Percentiles rank a stretch among this genome's conserved stretches.
Evolutionary conservation across 1,140 invertebrate species (phyloP).

Genomic region (Gonatopus flavifemur): DNA sequence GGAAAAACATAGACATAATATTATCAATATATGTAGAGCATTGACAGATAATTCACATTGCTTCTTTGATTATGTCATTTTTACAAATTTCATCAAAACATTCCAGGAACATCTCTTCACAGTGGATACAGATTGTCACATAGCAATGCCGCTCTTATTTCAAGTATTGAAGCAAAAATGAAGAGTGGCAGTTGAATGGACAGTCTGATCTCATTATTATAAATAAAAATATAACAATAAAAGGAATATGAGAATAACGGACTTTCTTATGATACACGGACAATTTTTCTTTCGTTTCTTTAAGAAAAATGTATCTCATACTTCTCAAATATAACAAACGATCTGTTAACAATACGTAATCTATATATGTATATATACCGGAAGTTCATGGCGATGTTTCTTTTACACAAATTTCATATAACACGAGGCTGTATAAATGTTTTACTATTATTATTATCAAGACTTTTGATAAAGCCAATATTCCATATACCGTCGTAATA

Average conservation of each 20-base stretch:
- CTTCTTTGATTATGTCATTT: slow-evolving; percentile 10
- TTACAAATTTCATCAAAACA: slow-evolving; percentile 2
- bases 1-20: neutral
- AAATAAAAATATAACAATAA: slow-evolving; percentile 19
- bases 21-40: neutral
- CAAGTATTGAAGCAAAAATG: slow-evolving; percentile 7
- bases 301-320: too few species aligned
- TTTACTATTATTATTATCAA: too few species aligned
- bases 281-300: slow-evolving; percentile 1
- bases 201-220: slow-evolving; percentile 14
- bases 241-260: too few species aligned
- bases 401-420: too few species aligned
- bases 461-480: too few species aligned
- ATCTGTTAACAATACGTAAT: too few species aligned
- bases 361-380: neutral
- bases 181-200: slow-evolving; percentile 21
- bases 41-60: neutral
- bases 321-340: too few species aligned
- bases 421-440: too few species aligned
- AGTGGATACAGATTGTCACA: slow-evolving; percentile 18
- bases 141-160: slow-evolving; percentile 14
- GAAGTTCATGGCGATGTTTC: slow-evolving; percentile 21
- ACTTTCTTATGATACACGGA: slow-evolving; percentile 9
- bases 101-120: slow-evolving; percentile 21
- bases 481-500: too few species aligned